These are phyloP conservation scores for Oscheius sp. DNA, from an alignment of 2,888 invertebrate genomes.

Conservation along the genomic window DNA sequence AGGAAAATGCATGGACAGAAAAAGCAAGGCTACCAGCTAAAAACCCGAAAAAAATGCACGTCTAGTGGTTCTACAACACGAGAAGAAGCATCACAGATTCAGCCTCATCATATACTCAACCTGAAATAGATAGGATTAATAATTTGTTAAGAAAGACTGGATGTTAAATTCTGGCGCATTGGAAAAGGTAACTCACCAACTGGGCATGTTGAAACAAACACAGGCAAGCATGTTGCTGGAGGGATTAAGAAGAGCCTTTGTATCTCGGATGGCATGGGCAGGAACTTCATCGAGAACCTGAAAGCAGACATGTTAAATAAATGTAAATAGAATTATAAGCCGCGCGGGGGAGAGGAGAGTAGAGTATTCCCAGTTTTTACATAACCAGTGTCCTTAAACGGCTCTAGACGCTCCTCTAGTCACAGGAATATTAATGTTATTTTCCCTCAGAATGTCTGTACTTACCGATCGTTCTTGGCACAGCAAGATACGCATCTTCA, in stretches of 20 bases:
- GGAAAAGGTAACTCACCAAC: conserved; percentile 36
- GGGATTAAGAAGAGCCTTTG: conserved; percentile 65
- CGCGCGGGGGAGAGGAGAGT: no score
- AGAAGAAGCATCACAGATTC: conserved; percentile 9
- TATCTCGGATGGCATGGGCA: conserved; percentile 63
- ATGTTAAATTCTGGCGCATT: not conserved
- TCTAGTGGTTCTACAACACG: no score
- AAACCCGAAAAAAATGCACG: not conserved
- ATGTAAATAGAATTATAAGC: no score
- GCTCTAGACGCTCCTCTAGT: no score
- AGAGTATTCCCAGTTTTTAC: no score
- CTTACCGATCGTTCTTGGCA: conserved; percentile 60
- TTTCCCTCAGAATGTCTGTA: not conserved
- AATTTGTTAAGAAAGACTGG: not conserved
- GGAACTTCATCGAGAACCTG: conserved; percentile 59
- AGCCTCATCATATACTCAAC: conserved; percentile 19
- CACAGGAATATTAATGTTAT: no score
- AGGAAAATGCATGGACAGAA: not conserved
- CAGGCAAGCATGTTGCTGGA: conserved; percentile 67
- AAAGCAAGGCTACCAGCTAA: not conserved
- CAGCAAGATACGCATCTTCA: conserved; percentile 65
- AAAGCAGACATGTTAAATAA: not conserved
- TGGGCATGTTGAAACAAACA: conserved; percentile 61
- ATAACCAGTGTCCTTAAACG: no score
- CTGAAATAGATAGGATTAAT: conserved; percentile 23